Evolutionary conservation across 2,113 vertebrate genomes (phyloP).

Genomic region (Tamias sibiricus): DNA sequence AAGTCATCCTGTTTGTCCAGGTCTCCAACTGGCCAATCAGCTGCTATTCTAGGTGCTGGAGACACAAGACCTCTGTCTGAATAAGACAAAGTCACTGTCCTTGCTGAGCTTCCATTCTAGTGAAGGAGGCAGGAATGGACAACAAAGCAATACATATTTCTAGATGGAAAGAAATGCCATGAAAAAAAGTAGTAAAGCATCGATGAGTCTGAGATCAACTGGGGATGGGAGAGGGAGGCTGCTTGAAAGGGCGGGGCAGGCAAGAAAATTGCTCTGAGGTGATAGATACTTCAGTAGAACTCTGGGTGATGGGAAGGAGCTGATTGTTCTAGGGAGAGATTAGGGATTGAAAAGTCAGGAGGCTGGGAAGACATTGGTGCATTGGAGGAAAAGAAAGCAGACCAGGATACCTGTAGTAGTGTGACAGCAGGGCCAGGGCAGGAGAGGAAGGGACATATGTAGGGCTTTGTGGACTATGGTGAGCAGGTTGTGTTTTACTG

Average conservation of each 20-base stretch:
- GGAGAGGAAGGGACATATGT: fast-evolving
- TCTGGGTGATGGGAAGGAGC: neutral
- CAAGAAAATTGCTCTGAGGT: neutral
- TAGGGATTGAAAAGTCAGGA: fast-evolving
- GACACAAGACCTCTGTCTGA: neutral
- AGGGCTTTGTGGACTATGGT: no score
- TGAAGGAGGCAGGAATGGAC: neutral
- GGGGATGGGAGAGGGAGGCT: neutral
- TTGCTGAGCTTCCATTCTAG: neutral
- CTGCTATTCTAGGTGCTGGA: neutral
- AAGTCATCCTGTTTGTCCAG: neutral
- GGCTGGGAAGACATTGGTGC: no score
- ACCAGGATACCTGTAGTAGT: no score
- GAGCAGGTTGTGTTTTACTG: neutral
- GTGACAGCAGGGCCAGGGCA: neutral
- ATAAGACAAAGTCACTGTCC: neutral
- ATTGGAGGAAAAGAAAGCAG: neutral
- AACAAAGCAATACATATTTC: neutral
- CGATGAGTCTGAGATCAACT: neutral
- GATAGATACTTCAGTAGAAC: neutral
- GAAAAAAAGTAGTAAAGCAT: neutral
- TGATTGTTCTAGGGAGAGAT: neutral
- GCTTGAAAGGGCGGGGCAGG: neutral
- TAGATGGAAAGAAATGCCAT: neutral
- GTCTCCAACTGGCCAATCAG: neutral